Conservation (phyloP, 2,797 vertebrate species). For the Gephyroberyx darwinii region DNA sequence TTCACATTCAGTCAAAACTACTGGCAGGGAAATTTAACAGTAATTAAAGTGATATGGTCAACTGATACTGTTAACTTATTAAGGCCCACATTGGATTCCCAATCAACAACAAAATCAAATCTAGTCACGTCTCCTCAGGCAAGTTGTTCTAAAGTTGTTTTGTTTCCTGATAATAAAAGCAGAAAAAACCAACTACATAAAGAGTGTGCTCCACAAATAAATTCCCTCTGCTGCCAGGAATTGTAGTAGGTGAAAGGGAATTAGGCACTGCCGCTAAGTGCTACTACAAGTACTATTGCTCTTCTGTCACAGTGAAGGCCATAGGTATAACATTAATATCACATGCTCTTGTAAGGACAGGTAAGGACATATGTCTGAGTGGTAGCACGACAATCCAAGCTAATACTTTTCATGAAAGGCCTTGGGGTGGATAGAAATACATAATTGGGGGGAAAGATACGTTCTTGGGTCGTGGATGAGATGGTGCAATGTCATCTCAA, state of each 20-base stretch:
- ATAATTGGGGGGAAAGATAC: slow-evolving; percentile 50
- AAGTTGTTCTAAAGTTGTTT: not conserved
- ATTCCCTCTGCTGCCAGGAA: slow-evolving; percentile 13
- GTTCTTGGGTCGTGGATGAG: slow-evolving; percentile 53
- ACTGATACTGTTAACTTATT: not conserved
- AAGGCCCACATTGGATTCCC: not conserved
- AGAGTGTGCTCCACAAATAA: not conserved
- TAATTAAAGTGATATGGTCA: not conserved
- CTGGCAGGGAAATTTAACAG: not conserved
- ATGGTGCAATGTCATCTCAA: slow-evolving; percentile 62
- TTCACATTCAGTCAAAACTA: not conserved
- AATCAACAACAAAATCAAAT: not conserved
- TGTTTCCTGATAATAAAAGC: no score
- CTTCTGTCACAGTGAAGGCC: slow-evolving; percentile 4
- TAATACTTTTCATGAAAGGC: slow-evolving; percentile 23
- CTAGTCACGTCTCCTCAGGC: not conserved
- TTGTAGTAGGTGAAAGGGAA: slow-evolving; percentile 19
- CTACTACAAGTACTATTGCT: not conserved
- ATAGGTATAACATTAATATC: slow-evolving; percentile 18
- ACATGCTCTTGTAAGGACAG: not conserved
- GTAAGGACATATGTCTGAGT: not conserved
- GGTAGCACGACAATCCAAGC: not conserved
- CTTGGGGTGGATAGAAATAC: slow-evolving; percentile 45
- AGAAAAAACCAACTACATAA: not conserved
- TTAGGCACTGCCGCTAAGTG: not conserved